Evolutionary conservation across 2,888 invertebrate genomes (phyloP).

Genomic region (Octonoba sinensis): DNA sequence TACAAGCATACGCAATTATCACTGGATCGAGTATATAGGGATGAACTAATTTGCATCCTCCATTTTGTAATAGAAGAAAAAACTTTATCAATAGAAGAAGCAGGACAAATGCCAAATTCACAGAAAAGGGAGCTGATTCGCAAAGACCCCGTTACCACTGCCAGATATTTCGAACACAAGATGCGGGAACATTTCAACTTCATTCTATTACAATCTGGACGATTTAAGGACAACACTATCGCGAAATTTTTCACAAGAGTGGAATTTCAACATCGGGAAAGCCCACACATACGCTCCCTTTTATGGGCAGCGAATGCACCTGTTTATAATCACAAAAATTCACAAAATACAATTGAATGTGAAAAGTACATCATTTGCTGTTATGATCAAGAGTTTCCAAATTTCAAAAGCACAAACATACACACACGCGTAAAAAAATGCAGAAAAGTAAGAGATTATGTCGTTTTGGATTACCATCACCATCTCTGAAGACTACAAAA

Average conservation of each 20-base stretch:
- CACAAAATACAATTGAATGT: background rate
- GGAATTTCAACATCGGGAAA: constrained; percentile 63
- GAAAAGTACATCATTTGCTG: constrained; percentile 4
- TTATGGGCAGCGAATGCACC: constrained; percentile 64
- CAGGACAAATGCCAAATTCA: background rate
- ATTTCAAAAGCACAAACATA: constrained; percentile 29
- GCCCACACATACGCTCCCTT: constrained; percentile 60
- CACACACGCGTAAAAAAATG: constrained; percentile 23
- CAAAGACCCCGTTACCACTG: constrained; percentile 66
- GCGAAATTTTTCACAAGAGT: constrained; percentile 20
- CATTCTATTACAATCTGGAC: background rate
- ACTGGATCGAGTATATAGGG: constrained; percentile 38
- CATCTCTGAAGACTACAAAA: constrained; percentile 16
- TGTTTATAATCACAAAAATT: constrained; percentile 2
- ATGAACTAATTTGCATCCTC: constrained; percentile 65
- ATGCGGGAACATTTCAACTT: constrained; percentile 56
- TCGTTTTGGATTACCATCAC: constrained; percentile 47
- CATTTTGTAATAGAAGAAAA: constrained; percentile 50
- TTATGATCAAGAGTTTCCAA: background rate
- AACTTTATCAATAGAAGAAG: background rate
- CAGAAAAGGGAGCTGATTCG: constrained; percentile 39
- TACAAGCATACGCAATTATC: background rate
- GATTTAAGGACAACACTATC: constrained; percentile 1
- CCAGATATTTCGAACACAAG: constrained; percentile 66
- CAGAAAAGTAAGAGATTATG: background rate